Conservation (phyloP, 2,888 invertebrate genomes). For the Belgica antarctica region DNA sequence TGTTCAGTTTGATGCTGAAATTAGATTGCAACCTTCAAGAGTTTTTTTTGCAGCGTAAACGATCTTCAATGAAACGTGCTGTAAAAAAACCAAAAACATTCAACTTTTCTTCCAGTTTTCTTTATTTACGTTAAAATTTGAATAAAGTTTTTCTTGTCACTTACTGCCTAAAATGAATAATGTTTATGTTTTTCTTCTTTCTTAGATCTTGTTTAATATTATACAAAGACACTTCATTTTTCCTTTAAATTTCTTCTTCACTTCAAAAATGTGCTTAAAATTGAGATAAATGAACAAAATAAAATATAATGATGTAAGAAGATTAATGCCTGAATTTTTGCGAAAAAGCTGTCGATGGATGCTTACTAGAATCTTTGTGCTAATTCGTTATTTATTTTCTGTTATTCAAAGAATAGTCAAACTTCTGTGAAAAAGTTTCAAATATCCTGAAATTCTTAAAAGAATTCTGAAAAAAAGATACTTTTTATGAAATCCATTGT, state of each 20-base stretch:
- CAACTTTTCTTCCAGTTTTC: slow-evolving; percentile 13
- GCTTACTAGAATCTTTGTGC: too few relatives aligned
- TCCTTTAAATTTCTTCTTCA: slow-evolving; percentile 24
- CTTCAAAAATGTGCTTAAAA: slow-evolving; percentile 18
- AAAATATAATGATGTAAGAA: too few relatives aligned
- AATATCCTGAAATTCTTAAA: too few relatives aligned
- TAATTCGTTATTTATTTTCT: too few relatives aligned
- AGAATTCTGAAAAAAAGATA: too few relatives aligned
- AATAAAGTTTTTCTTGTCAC: slow-evolving; percentile 10
- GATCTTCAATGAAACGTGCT: not conserved
- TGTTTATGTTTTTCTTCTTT: slow-evolving; percentile 34
- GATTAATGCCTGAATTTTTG: too few relatives aligned
- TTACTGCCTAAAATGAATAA: slow-evolving; percentile 37
- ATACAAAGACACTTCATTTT: slow-evolving; percentile 44
- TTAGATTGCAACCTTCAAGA: not conserved
- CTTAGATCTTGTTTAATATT: slow-evolving; percentile 42
- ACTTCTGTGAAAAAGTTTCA: too few relatives aligned
- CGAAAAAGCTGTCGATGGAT: too few relatives aligned
- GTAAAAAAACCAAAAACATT: not conserved
- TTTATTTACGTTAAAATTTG: slow-evolving; percentile 6
- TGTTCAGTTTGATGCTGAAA: not conserved
- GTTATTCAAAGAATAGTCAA: too few relatives aligned
- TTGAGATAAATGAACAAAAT: not conserved
- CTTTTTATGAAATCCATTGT: too few relatives aligned
- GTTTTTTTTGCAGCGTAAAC: not conserved